phyloP scores from a whole-genome alignment of 2,888 invertebrate species.

The Anthophora plumipes region DNA sequence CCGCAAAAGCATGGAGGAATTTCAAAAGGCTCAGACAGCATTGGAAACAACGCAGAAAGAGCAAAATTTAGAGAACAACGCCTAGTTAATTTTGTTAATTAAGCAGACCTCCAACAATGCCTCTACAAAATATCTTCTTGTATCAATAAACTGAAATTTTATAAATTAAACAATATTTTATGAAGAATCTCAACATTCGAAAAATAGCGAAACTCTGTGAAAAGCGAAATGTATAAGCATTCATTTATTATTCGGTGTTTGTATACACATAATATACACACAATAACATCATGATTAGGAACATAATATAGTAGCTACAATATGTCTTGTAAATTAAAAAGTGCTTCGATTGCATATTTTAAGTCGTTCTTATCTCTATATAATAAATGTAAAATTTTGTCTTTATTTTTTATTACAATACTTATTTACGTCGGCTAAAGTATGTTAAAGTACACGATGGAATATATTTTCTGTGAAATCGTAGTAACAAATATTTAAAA shows the following conservation, averaged over 20 bases:
- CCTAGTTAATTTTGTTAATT: slow-evolving; percentile 10
- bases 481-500: slow-evolving; percentile 30
- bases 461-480: slow-evolving; percentile 40
- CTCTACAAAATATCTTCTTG: slow-evolving; percentile 3
- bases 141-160: slow-evolving; percentile 11
- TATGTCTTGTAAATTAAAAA: slow-evolving; percentile 63
- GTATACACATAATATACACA: slow-evolving; percentile 76
- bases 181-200: background rate
- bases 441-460: slow-evolving; percentile 34
- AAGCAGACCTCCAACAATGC: background rate
- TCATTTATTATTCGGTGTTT: slow-evolving; percentile 73
- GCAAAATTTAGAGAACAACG: slow-evolving; percentile 19
- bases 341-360: slow-evolving; percentile 45
- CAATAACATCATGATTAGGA: slow-evolving; percentile 71
- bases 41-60: slow-evolving; percentile 51
- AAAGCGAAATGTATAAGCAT: slow-evolving; percentile 69
- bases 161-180: slow-evolving; percentile 1
- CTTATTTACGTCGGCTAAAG: slow-evolving; percentile 28
- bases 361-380: slow-evolving; percentile 44
- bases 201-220: slow-evolving; percentile 14
- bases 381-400: slow-evolving; percentile 50
- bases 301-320: slow-evolving; percentile 68
- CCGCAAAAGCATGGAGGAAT: slow-evolving; percentile 85
- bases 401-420: slow-evolving; percentile 41
- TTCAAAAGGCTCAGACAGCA: slow-evolving; percentile 76